Evolutionary conservation across 2,888 invertebrate species (phyloP).

Genomic region (Subacronicta megacephala): DNA sequence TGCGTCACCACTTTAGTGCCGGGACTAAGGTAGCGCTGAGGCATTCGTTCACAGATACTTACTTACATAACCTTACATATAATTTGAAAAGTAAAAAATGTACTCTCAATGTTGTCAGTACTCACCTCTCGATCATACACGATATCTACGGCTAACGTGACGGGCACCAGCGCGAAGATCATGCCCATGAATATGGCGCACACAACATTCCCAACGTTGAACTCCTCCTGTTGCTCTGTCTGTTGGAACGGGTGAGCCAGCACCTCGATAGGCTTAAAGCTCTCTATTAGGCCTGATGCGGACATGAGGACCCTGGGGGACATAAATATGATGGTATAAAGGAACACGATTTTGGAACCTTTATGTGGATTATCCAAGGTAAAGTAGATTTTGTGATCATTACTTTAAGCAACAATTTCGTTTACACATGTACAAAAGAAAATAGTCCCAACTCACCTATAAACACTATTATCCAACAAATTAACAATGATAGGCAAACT

Average conservation of each 20-base stretch:
- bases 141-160: conserved; percentile 94
- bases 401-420: no score
- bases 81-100: no score
- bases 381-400: no score
- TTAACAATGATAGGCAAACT: conserved; percentile 94
- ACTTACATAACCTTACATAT: no score
- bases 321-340: background rate
- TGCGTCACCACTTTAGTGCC: no score
- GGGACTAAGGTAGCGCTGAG: no score
- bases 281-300: conserved; percentile 74
- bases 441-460: conserved; percentile 92
- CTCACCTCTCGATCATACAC: conserved; percentile 95
- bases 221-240: conserved; percentile 92
- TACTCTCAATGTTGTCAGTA: no score
- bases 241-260: conserved; percentile 92
- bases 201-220: conserved; percentile 92
- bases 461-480: conserved; percentile 92
- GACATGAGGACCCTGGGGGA: conserved; percentile 77
- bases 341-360: no score
- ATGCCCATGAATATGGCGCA: conserved; percentile 94
- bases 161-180: conserved; percentile 94
- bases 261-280: conserved; percentile 91
- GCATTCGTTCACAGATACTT: no score
- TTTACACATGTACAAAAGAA: no score
- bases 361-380: no score